These are phyloP conservation scores for Panagrolaimus sp. DNA, from an alignment of 1,140 invertebrate genomes.

Conservation along the genomic window DNA sequence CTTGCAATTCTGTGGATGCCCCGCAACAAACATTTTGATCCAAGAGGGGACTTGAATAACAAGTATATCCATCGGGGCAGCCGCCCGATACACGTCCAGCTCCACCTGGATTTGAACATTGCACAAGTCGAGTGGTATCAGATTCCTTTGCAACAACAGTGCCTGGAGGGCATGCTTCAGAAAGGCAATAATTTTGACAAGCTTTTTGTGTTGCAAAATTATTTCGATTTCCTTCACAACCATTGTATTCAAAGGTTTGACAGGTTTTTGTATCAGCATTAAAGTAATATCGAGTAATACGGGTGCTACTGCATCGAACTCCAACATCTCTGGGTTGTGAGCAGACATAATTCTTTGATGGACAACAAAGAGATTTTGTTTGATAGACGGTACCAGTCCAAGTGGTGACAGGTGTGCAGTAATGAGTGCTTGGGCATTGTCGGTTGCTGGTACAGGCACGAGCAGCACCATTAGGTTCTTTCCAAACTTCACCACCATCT, in stretches of 20 bases:
- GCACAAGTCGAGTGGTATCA: conserved; percentile 45
- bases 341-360: conserved; percentile 57
- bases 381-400: conserved; percentile 57
- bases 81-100: conserved; percentile 52
- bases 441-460: conserved; percentile 53
- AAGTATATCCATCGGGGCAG: conserved; percentile 56
- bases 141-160: conserved; percentile 55
- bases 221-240: conserved; percentile 57
- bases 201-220: conserved; percentile 57
- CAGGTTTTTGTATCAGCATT: conserved; percentile 56
- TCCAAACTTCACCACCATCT: conserved; percentile 58
- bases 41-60: conserved; percentile 49
- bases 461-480: conserved; percentile 55
- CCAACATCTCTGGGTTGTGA: conserved; percentile 53
- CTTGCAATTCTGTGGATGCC: conserved; percentile 54
- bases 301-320: conserved; percentile 44
- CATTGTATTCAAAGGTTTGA: conserved; percentile 56
- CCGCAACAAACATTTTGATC: conserved; percentile 58
- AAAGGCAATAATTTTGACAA: conserved; percentile 57
- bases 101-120: conserved; percentile 55
- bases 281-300: conserved; percentile 56
- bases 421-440: conserved; percentile 55
- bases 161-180: conserved; percentile 54
- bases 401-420: conserved; percentile 55
- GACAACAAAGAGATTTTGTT: conserved; percentile 54